Conservation (phyloP, 2,888 invertebrate species). For the Leptarthrus brevirostris region DNA sequence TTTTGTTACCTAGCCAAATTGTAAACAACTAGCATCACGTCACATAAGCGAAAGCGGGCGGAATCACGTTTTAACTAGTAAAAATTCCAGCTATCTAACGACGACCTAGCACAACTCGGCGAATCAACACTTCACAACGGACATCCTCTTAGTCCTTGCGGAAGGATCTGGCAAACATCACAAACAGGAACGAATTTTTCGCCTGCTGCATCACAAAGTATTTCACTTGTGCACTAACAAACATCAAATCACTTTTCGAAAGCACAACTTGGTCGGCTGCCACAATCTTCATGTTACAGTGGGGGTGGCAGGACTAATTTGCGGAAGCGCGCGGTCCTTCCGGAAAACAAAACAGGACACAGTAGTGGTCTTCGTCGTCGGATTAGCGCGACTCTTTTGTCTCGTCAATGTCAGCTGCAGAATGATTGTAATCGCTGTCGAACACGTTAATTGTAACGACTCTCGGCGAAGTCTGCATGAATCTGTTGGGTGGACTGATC, state of each 20-base stretch:
- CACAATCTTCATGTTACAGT: conserved; percentile 6
- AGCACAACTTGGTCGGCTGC: background rate
- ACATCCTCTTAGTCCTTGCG: conserved; percentile 11
- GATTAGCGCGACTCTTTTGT: background rate
- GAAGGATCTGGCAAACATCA: too few species aligned
- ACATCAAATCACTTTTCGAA: background rate
- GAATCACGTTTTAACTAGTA: conserved; percentile 30
- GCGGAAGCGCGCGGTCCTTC: background rate
- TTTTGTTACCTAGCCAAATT: conserved; percentile 25
- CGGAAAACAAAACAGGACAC: background rate
- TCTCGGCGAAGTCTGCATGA: conserved; percentile 39
- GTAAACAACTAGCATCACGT: conserved; percentile 20
- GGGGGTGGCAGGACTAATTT: background rate
- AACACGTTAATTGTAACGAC: conserved; percentile 40
- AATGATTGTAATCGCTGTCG: conserved; percentile 6
- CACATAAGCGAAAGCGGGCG: background rate
- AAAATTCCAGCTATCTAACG: background rate
- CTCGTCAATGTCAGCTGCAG: background rate
- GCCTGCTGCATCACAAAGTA: conserved; percentile 25
- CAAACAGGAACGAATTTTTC: background rate
- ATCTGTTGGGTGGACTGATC: conserved; percentile 39
- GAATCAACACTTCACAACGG: conserved; percentile 16
- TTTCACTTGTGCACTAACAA: background rate
- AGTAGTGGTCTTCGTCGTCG: background rate
- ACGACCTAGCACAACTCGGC: too few species aligned